Conservation (phyloP, 2,797 vertebrate species). For the Pygocentrus nattereri region DNA sequence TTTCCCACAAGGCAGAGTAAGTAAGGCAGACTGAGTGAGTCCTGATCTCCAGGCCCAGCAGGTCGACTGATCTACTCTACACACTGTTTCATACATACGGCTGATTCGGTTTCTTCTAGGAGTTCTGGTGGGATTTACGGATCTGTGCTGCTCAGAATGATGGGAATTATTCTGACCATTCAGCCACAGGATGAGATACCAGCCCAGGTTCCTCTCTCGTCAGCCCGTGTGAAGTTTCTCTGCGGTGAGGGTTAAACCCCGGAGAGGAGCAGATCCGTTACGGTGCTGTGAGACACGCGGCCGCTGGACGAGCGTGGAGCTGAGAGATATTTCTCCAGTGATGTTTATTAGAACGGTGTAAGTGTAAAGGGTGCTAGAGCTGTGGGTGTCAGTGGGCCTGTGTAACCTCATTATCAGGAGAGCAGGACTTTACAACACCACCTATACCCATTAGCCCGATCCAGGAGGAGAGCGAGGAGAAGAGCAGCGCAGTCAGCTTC, state of each 20-base stretch:
- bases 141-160: no score
- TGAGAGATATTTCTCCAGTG: not conserved
- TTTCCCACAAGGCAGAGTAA: no score
- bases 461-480: constrained; percentile 17
- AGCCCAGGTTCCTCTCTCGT: no score
- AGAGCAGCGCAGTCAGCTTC: not conserved
- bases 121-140: no score
- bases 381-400: not conserved
- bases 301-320: no score
- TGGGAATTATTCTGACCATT: no score
- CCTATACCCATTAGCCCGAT: constrained; percentile 34
- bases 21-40: not conserved
- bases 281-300: not conserved
- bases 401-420: constrained; percentile 34
- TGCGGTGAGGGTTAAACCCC: not conserved
- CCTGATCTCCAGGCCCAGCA: not conserved
- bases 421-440: constrained; percentile 11
- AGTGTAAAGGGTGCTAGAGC: not conserved
- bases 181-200: no score
- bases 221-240: no score
- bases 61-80: not conserved
- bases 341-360: constrained; percentile 5
- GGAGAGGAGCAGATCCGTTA: not conserved
- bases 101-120: no score
- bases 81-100: no score